Base-by-base conservation (phyloP, 2,888 invertebrate genomes). In the Pterostichus niger region DNA sequence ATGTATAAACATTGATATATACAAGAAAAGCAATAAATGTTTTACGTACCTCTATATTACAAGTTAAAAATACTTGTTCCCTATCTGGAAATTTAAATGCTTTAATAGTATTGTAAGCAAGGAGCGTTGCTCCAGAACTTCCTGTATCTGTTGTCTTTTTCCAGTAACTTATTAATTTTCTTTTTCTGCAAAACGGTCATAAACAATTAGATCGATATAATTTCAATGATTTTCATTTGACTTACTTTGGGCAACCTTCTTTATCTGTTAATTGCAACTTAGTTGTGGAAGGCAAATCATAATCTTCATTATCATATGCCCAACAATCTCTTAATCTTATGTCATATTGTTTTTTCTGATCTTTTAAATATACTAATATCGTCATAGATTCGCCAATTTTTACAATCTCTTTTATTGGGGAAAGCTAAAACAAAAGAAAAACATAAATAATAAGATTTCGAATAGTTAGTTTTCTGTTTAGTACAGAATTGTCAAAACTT, bases 41-140 rank as follows among this genome's bases (percentile, higher is more conserved):
- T 24, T 24, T n/a, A 40, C 87, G 89, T 90, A 94, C 94, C 91
- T 95, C 94, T 84, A 95, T 93, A 86, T 95, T 95, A 88, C 95
- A 95, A 11, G 94, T 94, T 1, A 95, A 89, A 86, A 93, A 95
- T 0, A 95, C 94, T 89, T 94, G 93, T 84, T 93, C 93, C 24
- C 93, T 93, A 84, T 95, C 95, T 0, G 95, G 95, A 87, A 95
- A 95, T 85, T 94, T 93, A 89, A 95, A 95, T 0, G 95, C 94
- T 85, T 92, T 93, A 9, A 95, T 91, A 88, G 92, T 93, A 85
- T 93, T 94, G 87, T 93, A 93, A 24, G 94, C 93, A 52, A 94
- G 92, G 31, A 93, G 89, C 2, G 93, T 93, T 0, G 93, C 94
- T 1, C 93, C 94, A 84, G 91, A 91, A 85, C 90, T 91, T 1